Evolutionary conservation across 2,113 vertebrate species (phyloP).

Genomic region (Nanger granti): DNA sequence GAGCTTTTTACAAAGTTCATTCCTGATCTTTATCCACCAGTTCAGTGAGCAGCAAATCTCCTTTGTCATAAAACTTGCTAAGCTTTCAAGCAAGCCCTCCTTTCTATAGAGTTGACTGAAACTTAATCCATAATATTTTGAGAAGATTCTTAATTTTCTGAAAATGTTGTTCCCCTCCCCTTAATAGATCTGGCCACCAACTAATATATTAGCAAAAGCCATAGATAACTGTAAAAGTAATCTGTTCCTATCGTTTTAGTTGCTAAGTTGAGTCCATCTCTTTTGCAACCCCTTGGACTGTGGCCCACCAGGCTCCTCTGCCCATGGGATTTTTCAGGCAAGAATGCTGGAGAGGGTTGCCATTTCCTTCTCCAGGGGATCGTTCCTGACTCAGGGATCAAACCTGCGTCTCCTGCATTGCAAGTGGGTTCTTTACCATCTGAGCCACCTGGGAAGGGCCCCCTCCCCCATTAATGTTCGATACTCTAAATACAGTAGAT

Average conservation of each 20-base stretch:
- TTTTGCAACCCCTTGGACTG: not conserved
- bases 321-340: not conserved
- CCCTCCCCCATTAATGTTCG: not conserved
- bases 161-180: not conserved
- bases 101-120: not conserved
- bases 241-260: not conserved
- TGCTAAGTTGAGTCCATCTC: not conserved
- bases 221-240: not conserved
- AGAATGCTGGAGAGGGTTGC: not conserved
- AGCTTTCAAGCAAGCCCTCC: not conserved
- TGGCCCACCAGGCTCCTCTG: not conserved
- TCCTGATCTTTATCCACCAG: not conserved
- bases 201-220: not conserved
- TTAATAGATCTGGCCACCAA: not conserved
- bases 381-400: fast-evolving
- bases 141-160: not conserved
- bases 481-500: not conserved
- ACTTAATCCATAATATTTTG: not conserved
- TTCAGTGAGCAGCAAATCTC: not conserved
- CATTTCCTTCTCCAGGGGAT: not conserved
- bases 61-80: not conserved
- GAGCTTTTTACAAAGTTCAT: not conserved
- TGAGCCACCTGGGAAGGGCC: not conserved
- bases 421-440: not conserved
- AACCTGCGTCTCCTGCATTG: not conserved